Base-by-base conservation (phyloP, 1,140 invertebrate species). In the Drosophila ogumai region DNA sequence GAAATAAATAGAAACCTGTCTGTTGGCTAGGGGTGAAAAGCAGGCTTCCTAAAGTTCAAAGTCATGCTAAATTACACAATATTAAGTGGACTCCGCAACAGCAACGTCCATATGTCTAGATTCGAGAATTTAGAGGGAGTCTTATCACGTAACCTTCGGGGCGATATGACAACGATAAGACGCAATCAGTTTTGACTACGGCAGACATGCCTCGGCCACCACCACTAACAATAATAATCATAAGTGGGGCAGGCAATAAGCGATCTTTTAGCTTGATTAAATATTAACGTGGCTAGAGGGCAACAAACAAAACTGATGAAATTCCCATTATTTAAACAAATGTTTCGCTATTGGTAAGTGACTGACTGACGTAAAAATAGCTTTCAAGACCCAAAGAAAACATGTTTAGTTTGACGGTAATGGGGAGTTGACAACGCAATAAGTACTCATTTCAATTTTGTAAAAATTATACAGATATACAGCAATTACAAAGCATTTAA, bases 321-420 rank as follows among this genome's bases (percentile, higher is more conserved):
- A 88, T 74, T 74, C 19, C 69, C 80, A 74, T 77, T 85, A 66
- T 87, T 87, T 87, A 78, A 52, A 88, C 84, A 88, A 87, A 82
- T 87, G 84, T 88, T 74, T 64, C 34, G 32, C 25, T 50, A 38
- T 47, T 43, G 36, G 44, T 43, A 50, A 72, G 31, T 41, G 66
- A 25, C 25, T 49, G 66, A 12, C 19, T 68, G 61, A 64, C 52
- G 46, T 19, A 49, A 68, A 81, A 79, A 68, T 50, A 72, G 36
- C 38, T 41, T 32, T 41, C 6, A 28, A 32, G 41, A 36, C 34
- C 55, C 54, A 47, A 65, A 78, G 31, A 40, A 36, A 47, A 44
- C 31, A 22, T 49, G 63, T 67, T n/a, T 22, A 34, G 34, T 49
- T 36, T 32, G 15, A 5, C 10, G 36, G 15, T 67, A 67, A 67